A percentile compares a stretch with the other conserved stretches of the same genome.
phyloP scores from a whole-genome alignment of 2,113 vertebrate species.

The Ochotona princeps region DNA sequence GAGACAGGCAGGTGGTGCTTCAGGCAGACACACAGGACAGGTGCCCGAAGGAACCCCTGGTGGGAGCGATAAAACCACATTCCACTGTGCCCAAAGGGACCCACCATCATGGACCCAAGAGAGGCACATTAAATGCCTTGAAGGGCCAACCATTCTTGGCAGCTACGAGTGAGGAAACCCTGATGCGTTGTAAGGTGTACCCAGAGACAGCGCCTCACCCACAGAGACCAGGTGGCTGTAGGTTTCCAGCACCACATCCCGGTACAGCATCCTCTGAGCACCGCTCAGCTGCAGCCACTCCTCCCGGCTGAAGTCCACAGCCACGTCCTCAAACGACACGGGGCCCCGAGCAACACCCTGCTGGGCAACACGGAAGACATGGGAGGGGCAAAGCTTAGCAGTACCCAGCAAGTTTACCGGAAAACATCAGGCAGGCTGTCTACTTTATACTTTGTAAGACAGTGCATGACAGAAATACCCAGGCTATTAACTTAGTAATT shows the following conservation, averaged over 20 bases:
- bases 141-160: background rate
- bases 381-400: background rate
- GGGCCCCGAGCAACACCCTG: background rate
- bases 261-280: background rate
- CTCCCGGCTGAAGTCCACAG: background rate
- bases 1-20: background rate
- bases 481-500: background rate
- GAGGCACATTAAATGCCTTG: background rate
- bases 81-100: background rate
- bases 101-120: background rate
- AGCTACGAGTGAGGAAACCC: background rate
- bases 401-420: background rate
- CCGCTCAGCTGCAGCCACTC: background rate
- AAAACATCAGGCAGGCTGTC: background rate
- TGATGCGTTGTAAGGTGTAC: background rate
- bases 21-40: background rate
- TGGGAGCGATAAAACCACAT: background rate
- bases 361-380: background rate
- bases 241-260: background rate
- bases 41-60: background rate
- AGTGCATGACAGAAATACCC: background rate
- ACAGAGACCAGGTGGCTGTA: background rate
- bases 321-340: background rate
- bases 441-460: background rate
- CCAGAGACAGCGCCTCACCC: background rate